These are phyloP conservation scores for Schizothorax lantsangensis DNA, from an alignment of 2,797 vertebrate genomes.

Conservation along the genomic window DNA sequence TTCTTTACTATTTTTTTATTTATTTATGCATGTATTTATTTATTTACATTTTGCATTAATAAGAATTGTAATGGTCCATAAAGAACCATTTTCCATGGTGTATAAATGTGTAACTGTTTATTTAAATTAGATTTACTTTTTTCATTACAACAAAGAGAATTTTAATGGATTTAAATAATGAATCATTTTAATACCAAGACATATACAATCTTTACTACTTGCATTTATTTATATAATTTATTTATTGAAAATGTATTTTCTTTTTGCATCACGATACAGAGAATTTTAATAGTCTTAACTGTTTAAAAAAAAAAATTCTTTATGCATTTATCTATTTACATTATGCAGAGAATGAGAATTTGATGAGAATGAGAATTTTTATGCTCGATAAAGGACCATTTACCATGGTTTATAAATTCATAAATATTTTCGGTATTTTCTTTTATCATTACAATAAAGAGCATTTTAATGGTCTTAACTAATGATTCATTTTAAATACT, in stretches of 20 bases:
- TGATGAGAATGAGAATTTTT: neutral
- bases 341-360: neutral
- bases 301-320: too few relatives aligned
- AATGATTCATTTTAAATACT: neutral
- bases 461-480: neutral
- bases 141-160: neutral
- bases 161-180: neutral
- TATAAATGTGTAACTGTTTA: neutral
- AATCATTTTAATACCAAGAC: neutral
- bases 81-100: neutral
- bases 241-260: neutral
- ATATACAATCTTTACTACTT: neutral
- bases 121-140: neutral
- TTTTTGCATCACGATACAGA: neutral
- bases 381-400: neutral
- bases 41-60: neutral
- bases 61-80: neutral
- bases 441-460: neutral
- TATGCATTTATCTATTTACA: neutral
- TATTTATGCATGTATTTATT: neutral
- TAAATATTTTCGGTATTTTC: neutral
- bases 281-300: neutral
- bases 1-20: neutral
- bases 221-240: neutral
- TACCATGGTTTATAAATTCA: neutral